Evolutionary conservation across 2,797 vertebrate species (phyloP), one percentile per base, ranked within the genome.

Genomic region (Harpagifer antarcticus): DNA sequence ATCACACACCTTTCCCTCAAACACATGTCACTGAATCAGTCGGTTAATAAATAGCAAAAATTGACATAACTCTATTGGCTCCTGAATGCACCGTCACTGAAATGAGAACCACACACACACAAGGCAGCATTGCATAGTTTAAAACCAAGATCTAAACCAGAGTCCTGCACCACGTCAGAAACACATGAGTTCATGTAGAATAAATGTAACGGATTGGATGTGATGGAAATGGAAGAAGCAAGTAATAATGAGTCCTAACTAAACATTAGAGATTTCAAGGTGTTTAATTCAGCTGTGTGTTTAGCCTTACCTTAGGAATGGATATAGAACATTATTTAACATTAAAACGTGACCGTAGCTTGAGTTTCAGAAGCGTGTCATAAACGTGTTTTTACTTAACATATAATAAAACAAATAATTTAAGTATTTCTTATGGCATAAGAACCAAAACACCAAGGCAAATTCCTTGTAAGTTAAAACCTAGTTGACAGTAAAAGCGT

Each of bases 91-190:
- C 6, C 33, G 8, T 0, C 8, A 17, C 53, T 67, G 20, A 63
- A 60, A 69, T 16, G 12, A 27, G 17, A 3, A 52, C n/a, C 66
- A 47, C 31, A 59, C 62, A 65, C 7, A 58, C 62, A 65, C 7
- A 58, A 86, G 67, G 75, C 82, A 78, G 84, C 72, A 3, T 88
- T 91, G 90, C 90, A 91, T 90, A 91, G 90, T 67, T 88, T 68
- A 12, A 81, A 74, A 60, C 42, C 47, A 17, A 59, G 11, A 79
- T 15, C 54, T 40, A 4, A 67, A 72, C 44, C 60, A 72, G 75
- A 78, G 70, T 79, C 59, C 65, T 79, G 76, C 72, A 76, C 27
- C 16, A 1, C 42, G 45, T 65, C 57, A 40, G 50, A n/a, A 43
- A 16, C 52, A 43, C 31, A n/a, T 9, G n/a, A 52, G 37, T 57